Evolutionary conservation across 2,113 vertebrate genomes (phyloP).

Genomic region (Lanius collurio): DNA sequence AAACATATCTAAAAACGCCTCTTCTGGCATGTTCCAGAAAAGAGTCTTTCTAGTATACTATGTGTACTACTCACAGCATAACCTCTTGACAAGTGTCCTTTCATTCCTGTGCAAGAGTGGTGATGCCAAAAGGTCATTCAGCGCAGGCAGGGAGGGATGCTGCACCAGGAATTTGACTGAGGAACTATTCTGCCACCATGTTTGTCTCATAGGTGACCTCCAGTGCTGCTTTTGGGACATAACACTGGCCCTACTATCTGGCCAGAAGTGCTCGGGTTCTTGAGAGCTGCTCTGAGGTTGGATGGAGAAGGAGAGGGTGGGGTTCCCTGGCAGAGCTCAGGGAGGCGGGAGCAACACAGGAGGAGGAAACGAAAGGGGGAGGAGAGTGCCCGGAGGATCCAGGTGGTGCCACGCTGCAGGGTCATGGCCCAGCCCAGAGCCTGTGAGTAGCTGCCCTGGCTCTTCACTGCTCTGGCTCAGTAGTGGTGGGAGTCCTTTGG

Average conservation of each 20-base stretch:
- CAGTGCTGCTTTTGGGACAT: not conserved
- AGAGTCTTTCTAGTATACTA: not conserved
- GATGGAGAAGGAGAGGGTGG: not conserved
- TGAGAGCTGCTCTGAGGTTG: not conserved
- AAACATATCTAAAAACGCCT: not conserved
- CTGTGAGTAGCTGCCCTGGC: not conserved
- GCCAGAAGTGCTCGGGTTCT: not conserved
- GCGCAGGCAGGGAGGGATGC: not conserved
- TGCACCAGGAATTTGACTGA: not conserved
- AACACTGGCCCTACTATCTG: not conserved
- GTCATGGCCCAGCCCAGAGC: not conserved
- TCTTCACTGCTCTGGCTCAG: not conserved
- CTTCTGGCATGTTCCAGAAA: not conserved
- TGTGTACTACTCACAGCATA: not conserved
- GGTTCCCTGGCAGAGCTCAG: not conserved
- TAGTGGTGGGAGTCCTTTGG: not conserved
- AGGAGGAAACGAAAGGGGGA: not conserved
- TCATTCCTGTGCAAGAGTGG: not conserved
- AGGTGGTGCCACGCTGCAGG: not conserved
- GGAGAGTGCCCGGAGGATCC: not conserved
- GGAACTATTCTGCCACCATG: not conserved
- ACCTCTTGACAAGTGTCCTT: not conserved
- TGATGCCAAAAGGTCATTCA: not conserved
- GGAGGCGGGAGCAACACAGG: rapidly evolving
- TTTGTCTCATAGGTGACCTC: not conserved